phyloP scores from a whole-genome alignment of 2,797 vertebrate genomes.

The Potorous gilbertii region DNA sequence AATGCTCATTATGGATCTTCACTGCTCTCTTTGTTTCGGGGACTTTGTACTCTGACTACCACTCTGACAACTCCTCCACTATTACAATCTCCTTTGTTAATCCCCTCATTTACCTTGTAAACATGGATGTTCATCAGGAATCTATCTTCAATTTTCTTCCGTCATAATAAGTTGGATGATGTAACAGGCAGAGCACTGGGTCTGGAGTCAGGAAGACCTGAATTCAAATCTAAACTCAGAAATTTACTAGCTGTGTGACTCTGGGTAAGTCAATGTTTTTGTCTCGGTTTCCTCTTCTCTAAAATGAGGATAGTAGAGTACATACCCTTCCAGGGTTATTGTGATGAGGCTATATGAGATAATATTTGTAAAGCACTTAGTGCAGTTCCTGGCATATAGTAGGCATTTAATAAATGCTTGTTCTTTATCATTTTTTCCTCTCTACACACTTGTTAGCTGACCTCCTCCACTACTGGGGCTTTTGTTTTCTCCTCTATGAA shows the following conservation, averaged over 20 bases:
- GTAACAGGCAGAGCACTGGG: neutral
- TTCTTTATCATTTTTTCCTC: neutral
- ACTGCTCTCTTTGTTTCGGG: neutral
- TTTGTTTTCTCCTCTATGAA: neutral
- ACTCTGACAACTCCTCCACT: neutral
- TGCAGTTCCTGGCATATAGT: neutral
- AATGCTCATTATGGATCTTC: neutral
- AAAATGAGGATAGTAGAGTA: neutral
- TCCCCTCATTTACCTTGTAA: neutral
- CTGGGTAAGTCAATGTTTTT: too few relatives aligned
- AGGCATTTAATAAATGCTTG: neutral
- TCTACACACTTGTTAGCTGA: neutral
- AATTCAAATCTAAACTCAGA: neutral
- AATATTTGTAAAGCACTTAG: neutral
- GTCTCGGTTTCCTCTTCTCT: neutral
- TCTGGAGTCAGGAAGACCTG: neutral
- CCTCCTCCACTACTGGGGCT: neutral
- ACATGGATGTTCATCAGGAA: neutral
- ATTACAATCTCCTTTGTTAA: neutral
- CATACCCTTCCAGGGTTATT: neutral
- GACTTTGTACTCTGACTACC: neutral
- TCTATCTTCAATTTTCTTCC: neutral
- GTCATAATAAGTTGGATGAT: neutral
- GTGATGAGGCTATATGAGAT: neutral
- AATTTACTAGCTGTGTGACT: neutral